Percentiles rank a stretch among this genome's conserved stretches.
These are phyloP conservation scores for Natator depressus DNA, from an alignment of 2,113 vertebrate species.

Conservation along the genomic window DNA sequence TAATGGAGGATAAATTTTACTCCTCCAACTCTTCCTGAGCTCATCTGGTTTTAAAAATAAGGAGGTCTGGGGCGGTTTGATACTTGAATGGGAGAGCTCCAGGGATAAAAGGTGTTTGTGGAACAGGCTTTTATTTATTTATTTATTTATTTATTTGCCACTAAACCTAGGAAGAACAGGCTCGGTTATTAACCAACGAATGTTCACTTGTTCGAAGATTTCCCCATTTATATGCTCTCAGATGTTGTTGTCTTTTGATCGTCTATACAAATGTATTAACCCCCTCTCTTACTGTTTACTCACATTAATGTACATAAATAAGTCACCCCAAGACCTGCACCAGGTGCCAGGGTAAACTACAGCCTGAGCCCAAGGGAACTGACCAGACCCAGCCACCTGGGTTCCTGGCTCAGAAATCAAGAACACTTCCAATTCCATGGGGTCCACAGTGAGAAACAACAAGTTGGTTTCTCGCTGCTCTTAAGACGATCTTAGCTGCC, in stretches of 20 bases:
- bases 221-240: background rate
- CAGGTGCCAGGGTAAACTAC: background rate
- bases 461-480: background rate
- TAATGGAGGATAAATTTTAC: background rate
- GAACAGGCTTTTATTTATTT: background rate
- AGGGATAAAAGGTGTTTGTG: background rate
- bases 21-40: background rate
- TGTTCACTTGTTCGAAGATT: background rate
- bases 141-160: background rate
- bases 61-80: background rate
- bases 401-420: background rate
- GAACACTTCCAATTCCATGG: background rate
- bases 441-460: background rate
- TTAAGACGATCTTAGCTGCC: background rate
- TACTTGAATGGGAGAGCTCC: background rate
- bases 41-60: background rate
- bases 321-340: background rate
- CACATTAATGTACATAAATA: background rate
- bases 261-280: too few species aligned
- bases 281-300: background rate
- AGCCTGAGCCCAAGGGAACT: background rate
- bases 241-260: background rate
- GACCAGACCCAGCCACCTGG: background rate
- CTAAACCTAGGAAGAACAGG: background rate
- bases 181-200: background rate